Evolutionary conservation across 2,113 vertebrate species (phyloP), one percentile per base, ranked within the genome.

Genomic region (Arenaria interpres): DNA sequence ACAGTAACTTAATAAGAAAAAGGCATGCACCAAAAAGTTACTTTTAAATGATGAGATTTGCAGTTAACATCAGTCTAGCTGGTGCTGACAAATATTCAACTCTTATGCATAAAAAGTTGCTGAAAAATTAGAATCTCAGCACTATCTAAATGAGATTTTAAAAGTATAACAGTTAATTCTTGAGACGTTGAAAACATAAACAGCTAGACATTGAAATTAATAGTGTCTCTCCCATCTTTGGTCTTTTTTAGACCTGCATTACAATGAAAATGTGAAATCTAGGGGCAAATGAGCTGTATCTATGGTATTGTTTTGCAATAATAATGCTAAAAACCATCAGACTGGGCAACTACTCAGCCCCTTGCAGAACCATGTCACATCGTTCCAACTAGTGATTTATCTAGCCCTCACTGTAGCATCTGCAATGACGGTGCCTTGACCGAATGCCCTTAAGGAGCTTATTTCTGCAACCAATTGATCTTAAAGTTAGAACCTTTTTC

Each of bases 401-500:
- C 86, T 79, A 89, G 84, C 63, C 24, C 54, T 74, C 13, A 6
- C 43, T 89, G 69, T 67, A 77, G 10, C 41, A 69, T 93, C 76
- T 94, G 9, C 59, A 90, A 43, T 50, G 64, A 85, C 43, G 51
- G 45, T 57, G n/a, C 56, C 64, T 85, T 95, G 72, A 56, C 46
- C 74, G 90, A 51, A 86, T 79, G 64, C 67, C 84, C 79, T 85
- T 83, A 90, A 89, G 88, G 60, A 84, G 9, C 41, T 83, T 93
- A 77, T 93, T 90, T 90, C 84, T 94, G 54, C 62, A 92, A 89
- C 22, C 33, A 84, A 89, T 87, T 97, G 95, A 97, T 96, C 91
- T 96, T 62, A 43, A 83, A 85, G 57, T 95, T 96, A 90, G 96
- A 82, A 93, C 48, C 68, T 92, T 96, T 90, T 92, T 89, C 83